Conservation (phyloP, 2,113 vertebrate species). For the Corythornis vintsioides region DNA sequence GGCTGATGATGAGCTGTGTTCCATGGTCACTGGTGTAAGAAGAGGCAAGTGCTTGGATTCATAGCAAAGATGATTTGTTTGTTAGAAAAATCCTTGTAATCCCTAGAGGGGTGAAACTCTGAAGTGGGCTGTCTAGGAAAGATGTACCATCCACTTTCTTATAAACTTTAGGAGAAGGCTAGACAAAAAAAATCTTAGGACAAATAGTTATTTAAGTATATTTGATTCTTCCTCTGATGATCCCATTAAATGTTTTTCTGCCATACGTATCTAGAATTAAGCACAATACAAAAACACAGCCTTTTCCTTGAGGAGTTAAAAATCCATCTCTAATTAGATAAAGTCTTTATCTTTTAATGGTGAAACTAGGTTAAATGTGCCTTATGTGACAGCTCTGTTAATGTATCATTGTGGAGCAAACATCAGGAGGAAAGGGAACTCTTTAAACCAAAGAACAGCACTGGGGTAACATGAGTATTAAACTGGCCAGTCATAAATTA, state of each 20-base stretch:
- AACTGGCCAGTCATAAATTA: constrained; percentile 50
- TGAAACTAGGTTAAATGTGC: constrained; percentile 46
- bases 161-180: background rate
- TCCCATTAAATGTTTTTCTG: background rate
- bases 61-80: background rate
- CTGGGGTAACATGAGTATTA: background rate
- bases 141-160: background rate
- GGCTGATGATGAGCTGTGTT: background rate
- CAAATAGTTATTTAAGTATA: background rate
- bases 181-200: background rate
- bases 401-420: constrained; percentile 3
- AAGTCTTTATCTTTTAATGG: constrained; percentile 23
- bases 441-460: constrained; percentile 27
- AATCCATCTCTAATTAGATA: constrained; percentile 4
- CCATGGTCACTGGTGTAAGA: background rate
- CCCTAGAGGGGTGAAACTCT: background rate
- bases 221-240: background rate
- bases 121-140: background rate
- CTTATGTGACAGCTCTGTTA: constrained; percentile 27
- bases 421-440: constrained; percentile 25
- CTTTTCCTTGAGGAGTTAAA: constrained; percentile 29
- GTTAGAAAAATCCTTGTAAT: constrained; percentile 1
- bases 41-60: background rate
- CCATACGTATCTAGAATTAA: background rate
- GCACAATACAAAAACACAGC: background rate